A percentile compares a stretch with the other conserved stretches of the same genome.
These are phyloP conservation scores for Cremastobaeus sp. DNA, from an alignment of 2,888 invertebrate species.

Conservation along the genomic window DNA sequence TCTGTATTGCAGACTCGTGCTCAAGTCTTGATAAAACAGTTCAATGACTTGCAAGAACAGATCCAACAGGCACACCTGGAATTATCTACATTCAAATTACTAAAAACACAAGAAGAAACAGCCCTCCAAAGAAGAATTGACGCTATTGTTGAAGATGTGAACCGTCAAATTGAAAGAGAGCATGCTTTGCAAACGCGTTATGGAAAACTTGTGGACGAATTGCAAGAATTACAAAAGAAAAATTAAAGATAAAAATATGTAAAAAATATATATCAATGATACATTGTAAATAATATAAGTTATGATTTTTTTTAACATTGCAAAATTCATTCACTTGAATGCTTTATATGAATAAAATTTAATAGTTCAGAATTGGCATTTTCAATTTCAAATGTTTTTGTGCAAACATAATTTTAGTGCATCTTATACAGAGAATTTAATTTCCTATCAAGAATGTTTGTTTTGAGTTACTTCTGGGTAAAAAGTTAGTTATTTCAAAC, in stretches of 20 bases:
- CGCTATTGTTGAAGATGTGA: slow-evolving; percentile 94
- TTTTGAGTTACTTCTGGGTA: too few species aligned
- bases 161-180: slow-evolving; percentile 94
- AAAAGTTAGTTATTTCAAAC: too few species aligned
- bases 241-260: slow-evolving; percentile 1
- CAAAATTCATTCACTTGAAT: too few species aligned
- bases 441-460: too few species aligned
- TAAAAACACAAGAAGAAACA: slow-evolving; percentile 92
- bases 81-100: slow-evolving; percentile 92
- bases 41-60: slow-evolving; percentile 92
- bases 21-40: slow-evolving; percentile 91
- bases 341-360: too few species aligned
- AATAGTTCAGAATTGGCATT: too few species aligned
- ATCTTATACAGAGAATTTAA: too few species aligned
- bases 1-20: slow-evolving; percentile 82
- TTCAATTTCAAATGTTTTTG: too few species aligned
- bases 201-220: slow-evolving; percentile 84
- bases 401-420: too few species aligned
- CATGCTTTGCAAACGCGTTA: slow-evolving; percentile 91
- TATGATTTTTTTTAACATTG: too few species aligned
- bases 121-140: slow-evolving; percentile 94
- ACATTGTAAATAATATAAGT: too few species aligned
- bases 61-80: slow-evolving; percentile 94
- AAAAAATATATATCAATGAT: too few species aligned
- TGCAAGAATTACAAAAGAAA: slow-evolving; percentile 28